Base-by-base conservation (phyloP, 1,140 invertebrate species). In the Xylocopa sonorina region DNA sequence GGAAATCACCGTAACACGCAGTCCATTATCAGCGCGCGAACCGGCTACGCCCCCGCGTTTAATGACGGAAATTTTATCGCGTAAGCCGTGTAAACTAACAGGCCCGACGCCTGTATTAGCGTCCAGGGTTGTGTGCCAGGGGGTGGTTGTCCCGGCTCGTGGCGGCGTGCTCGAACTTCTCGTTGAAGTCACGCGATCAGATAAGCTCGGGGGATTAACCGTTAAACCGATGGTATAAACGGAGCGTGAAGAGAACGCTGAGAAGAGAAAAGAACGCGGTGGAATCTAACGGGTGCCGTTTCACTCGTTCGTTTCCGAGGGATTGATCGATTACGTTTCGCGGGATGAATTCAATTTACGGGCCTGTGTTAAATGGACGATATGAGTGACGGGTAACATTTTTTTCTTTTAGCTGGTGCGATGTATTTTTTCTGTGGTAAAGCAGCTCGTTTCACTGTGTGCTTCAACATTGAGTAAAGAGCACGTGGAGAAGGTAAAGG, bases 101-200 rank as follows among this genome's bases (percentile, higher is more conserved):
- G 66, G 24, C 16, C 69, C 38, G 14, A 55, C 27, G 62, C 77
- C 53, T 69, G 73, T 82, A 73, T 82, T 64, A 67, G 32, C 68
- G 50, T 38, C 21, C 46, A 58, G 18, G 62, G 1, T 57, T 67
- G 78, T 55, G 69, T 57, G 69, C 60, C 57, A 62, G 51, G 48
- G 66, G 41, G 78, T 81, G 80, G 41, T 82, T 81, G 80, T 82
- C 83, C 60, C 38, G 63, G 53, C 16, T 24, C 79, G 73, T 77
- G 53, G 81, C 80, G 53, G 81, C 78, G 34, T 85, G 75, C 84
- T 83, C 78, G 60, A 83, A 83, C 85, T 84, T 83, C 81, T 82
- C 80, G 83, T 85, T 82, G 79, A 71, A 89, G 87, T 89, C 88
- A 90, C 89, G 89, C 89, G 87, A 90, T 89, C 89, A 80, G 89